Base-by-base conservation (phyloP, 2,888 invertebrate species). In the Epicampocera succincta region DNA sequence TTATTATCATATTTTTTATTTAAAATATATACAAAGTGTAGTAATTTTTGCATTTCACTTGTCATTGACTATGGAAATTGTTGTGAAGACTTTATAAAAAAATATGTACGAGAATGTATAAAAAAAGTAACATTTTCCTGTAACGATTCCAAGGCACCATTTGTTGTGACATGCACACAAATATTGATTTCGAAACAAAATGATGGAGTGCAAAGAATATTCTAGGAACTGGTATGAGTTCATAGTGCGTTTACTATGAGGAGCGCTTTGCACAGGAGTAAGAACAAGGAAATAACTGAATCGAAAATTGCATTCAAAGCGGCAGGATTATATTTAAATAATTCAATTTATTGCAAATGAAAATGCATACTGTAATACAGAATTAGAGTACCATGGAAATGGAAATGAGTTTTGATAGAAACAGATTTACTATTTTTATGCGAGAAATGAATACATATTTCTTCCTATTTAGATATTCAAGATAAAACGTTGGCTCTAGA, bases 151-250 rank as follows among this genome's bases (percentile, higher is more conserved):
- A 33, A 19, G 48, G 13, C 65, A 65, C 17, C 38, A 65, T 38
- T 50, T 48, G 48, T 15, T 68, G n/a, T 56, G 42, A 69, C 56
- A 69, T 44, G 13, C 33, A 69, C 19, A 33, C 21, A n/a, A 56
- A 56, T 56, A 69, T 69, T 56, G 68, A 69, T 69, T 69, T 25
- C 17, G 42, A 54, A 19, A 5, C 42, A 40, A 42, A 42, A 66
- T 54, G 52, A 42, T 54, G 52, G 12, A n/a, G 25, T 25, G 25
- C n/a, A 40, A 25, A 19, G n/a, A 21, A 13, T 38, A 38, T 65
- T 50, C 21, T 38, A 54, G 12, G 38, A 19, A 52, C 13, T 25
- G 33, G n/a, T 33, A 44, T 56, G 33, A 69, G 33, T 69, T 56
- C 56, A 44, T 46, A n/a, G 29, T 38, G 19, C 48, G 3, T 40